Evolutionary conservation across 2,797 vertebrate genomes (phyloP).

Genomic region (Periparus ater): DNA sequence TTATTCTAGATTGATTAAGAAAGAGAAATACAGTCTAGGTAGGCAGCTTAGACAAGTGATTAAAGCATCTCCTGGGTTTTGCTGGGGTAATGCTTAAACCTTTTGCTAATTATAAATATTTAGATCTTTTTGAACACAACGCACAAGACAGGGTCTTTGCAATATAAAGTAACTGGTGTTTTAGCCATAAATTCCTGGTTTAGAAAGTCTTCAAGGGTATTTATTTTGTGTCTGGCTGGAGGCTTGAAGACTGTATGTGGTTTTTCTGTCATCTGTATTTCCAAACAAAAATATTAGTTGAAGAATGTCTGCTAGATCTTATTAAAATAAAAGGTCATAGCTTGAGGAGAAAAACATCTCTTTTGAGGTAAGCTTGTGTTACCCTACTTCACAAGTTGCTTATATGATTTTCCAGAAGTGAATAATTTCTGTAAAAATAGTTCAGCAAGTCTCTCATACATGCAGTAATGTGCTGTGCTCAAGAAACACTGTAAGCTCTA

Average conservation of each 20-base stretch:
- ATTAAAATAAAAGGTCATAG: not conserved
- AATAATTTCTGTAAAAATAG: not conserved
- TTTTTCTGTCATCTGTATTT: not conserved
- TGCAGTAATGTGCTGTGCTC: not conserved
- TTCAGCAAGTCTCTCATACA: not conserved
- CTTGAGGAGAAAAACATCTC: not conserved
- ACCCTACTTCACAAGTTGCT: not conserved
- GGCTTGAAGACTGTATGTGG: not conserved
- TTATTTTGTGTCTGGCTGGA: not conserved
- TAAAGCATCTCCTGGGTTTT: not conserved
- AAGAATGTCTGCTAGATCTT: not conserved
- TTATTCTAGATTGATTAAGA: not conserved
- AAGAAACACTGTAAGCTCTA: not conserved
- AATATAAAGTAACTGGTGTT: not conserved
- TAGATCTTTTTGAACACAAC: not conserved
- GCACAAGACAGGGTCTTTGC: not conserved
- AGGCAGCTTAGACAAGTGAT: not conserved
- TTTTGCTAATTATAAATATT: not conserved
- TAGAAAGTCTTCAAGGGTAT: not conserved
- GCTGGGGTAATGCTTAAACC: not conserved
- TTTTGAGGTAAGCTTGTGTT: not conserved
- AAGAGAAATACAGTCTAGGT: not conserved
- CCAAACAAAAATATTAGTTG: not conserved
- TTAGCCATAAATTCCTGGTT: not conserved
- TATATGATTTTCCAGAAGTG: not conserved